phyloP scores from a whole-genome alignment of 1,140 invertebrate genomes.

The Anastatus disparis region DNA sequence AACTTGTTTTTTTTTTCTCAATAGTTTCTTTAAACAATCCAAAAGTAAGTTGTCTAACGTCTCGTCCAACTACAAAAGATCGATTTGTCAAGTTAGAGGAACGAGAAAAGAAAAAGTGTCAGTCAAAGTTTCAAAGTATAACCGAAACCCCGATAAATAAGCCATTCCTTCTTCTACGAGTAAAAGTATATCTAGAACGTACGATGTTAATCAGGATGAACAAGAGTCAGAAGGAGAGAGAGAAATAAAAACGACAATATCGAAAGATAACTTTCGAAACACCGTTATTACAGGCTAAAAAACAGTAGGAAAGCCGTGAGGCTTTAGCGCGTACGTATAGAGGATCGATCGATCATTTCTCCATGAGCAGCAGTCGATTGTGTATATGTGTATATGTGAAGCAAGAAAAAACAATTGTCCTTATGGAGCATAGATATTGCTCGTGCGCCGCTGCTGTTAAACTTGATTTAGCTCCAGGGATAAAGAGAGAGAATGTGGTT shows the following conservation, averaged over 20 bases:
- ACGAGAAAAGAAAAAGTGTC: not conserved
- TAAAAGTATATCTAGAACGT: not conserved
- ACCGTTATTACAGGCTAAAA: not conserved
- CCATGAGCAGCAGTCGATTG: no score
- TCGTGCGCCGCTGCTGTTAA: no score
- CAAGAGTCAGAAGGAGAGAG: no score
- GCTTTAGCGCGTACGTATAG: not conserved
- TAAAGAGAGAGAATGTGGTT: not conserved
- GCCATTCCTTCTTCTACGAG: no score
- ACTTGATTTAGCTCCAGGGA: no score
- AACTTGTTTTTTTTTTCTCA: no score
- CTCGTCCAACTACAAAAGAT: not conserved
- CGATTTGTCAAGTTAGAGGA: not conserved
- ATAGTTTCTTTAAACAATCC: no score
- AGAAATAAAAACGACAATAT: no score
- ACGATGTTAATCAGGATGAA: not conserved
- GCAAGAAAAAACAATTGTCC: not conserved
- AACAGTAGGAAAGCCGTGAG: not conserved
- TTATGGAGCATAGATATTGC: constrained; percentile 11
- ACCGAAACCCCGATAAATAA: not conserved
- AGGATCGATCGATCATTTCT: not conserved
- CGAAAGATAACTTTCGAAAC: not conserved
- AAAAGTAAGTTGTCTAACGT: not conserved
- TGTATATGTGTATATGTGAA: not conserved
- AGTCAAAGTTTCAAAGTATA: not conserved